A percentile compares a stretch with the other conserved stretches of the same genome.
These are phyloP conservation scores for Leucopsar rothschildi DNA, from an alignment of 2,113 vertebrate genomes.

Conservation along the genomic window DNA sequence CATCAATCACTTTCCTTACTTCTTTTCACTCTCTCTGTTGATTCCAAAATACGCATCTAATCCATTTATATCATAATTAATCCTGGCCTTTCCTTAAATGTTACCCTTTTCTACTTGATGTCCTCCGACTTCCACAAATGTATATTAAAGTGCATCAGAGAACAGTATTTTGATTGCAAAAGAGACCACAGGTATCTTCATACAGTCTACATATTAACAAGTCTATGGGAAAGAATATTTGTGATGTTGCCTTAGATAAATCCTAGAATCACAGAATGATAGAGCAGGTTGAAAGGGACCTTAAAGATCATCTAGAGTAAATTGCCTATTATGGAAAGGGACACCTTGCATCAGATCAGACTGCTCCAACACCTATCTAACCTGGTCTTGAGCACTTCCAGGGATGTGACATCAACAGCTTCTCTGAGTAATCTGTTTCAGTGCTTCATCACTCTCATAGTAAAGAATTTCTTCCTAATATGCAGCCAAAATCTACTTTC, in stretches of 20 bases:
- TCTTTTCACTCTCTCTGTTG: not conserved
- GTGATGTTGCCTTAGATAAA: not conserved
- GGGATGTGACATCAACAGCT: not conserved
- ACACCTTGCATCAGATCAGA: not conserved
- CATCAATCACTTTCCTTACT: conserved; percentile 4
- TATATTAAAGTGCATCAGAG: not conserved
- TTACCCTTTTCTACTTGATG: not conserved
- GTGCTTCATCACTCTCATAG: not conserved
- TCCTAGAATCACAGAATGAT: not conserved
- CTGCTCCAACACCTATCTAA: not conserved
- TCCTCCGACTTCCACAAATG: not conserved
- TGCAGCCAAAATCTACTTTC: not conserved
- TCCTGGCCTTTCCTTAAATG: not conserved
- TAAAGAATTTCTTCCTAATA: not conserved
- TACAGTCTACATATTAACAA: not conserved
- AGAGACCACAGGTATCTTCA: not conserved
- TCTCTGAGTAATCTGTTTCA: not conserved
- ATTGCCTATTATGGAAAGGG: rapidly evolving
- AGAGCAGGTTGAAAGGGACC: not conserved
- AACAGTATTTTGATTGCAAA: not conserved
- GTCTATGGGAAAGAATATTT: not conserved
- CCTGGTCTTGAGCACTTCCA: not conserved
- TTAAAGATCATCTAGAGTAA: not conserved
- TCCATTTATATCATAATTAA: not conserved
- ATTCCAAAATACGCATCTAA: not conserved